Evolutionary conservation across 1,140 invertebrate species (phyloP).

Genomic region (Mactra quadrangularis): DNA sequence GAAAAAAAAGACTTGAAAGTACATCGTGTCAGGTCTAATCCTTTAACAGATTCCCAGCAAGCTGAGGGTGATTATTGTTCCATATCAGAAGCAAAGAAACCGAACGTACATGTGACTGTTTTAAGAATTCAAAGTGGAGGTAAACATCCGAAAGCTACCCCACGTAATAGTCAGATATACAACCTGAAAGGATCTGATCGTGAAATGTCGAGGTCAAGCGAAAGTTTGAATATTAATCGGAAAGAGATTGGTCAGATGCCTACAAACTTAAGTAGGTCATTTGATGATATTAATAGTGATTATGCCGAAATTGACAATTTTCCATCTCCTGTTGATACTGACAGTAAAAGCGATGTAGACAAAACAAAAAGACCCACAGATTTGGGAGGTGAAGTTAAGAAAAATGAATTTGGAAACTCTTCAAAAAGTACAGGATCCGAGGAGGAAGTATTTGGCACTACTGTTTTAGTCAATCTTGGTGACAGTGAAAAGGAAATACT

Average conservation of each 20-base stretch:
- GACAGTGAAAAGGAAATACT: not conserved
- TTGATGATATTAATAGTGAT: constrained; percentile 20
- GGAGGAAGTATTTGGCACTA: not conserved
- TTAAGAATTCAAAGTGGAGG: not conserved
- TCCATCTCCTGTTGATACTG: not conserved
- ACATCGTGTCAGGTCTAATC: not conserved
- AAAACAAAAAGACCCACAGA: constrained; percentile 28
- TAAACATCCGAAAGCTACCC: not conserved
- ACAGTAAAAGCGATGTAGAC: not conserved
- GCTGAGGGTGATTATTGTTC: constrained; percentile 44
- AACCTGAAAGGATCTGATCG: constrained; percentile 8
- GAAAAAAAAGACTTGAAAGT: not conserved
- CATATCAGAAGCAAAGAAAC: constrained; percentile 7
- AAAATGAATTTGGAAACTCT: not conserved
- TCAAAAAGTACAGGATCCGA: constrained; percentile 13
- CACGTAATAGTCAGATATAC: not conserved
- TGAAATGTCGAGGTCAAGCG: constrained; percentile 34
- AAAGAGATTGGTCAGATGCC: not conserved
- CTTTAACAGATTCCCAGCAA: not conserved
- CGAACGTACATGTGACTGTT: constrained; percentile 35
- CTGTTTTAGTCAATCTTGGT: not conserved
- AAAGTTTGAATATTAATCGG: not conserved
- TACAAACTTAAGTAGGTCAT: not conserved
- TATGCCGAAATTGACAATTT: constrained; percentile 34
- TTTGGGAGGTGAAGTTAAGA: not conserved